Base-by-base conservation (phyloP, 2,797 vertebrate species). In the Aphelocoma californica region DNA sequence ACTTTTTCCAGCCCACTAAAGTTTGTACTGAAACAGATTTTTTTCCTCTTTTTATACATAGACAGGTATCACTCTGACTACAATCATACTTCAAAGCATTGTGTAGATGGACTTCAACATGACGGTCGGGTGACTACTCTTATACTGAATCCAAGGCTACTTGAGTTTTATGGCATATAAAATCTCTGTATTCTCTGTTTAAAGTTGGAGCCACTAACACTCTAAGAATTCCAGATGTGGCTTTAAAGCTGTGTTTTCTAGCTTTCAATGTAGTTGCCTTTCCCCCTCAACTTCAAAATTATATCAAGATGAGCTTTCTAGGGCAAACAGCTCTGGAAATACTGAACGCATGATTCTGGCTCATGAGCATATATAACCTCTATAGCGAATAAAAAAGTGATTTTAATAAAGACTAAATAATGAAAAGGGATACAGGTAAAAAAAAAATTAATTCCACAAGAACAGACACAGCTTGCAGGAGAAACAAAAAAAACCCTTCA, bases 221-320 rank as follows among this genome's bases (percentile, higher is more conserved):
- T 48, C 90, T 95, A 92, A 91, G 85, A 92, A 96, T 88, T 95
- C 87, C 96, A 96, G 92, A 97, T 96, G 96, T 93, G 69, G 45
- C 70, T 91, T 95, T 92, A 96, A 95, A 93, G 87, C 57, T 70
- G 29, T 54, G 53, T 71, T 95, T 92, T 78, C 79, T 80, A 88
- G 57, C 74, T 92, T 91, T 80, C 86, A n/a, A 29, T 44, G 48
- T 44, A 77, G 71, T 18, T 94, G 86, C 54, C 61, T 88, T 70
- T 60, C 53, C 42, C 64, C 14, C 24, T 83, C 74, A 81, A 58
- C 79, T 84, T 94, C 74, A 87, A 95, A 93, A 97, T 85, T 47
- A 26, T 78, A 95, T 95, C 94, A 97, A 96, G 84, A 95, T 94
- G 90, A 86, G 40, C 34, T 83, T 94, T 95, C 58, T 77, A 86